Base-by-base conservation (phyloP, 2,888 invertebrate species). In the Leptopilina myrica region DNA sequence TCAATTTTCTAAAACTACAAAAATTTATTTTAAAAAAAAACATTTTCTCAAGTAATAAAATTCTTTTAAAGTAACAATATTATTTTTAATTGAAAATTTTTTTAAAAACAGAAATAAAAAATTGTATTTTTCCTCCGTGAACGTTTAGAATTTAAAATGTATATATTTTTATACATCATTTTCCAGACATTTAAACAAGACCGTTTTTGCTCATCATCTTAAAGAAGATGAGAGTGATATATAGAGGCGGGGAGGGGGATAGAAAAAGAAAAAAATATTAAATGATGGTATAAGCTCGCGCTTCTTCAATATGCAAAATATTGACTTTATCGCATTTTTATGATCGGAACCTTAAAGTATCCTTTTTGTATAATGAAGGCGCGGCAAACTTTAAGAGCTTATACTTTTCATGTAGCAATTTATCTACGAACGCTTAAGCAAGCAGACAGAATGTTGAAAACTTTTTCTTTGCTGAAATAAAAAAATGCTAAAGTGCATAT, bases 331-430 rank as follows among this genome's bases (percentile, higher is more conserved):
- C 67, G 67, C 12, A 26, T 67, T 67, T 49, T 26, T 20, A 26
- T 12, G 67, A 69, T 53, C 26, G 49, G 8, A 8, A 11, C 5
- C 12, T 20, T 20, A 20, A 53, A 56, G 15, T 9, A 56, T 56
- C n/a, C 15, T 73, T 56, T 56, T 73, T 33, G 49, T 53, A 26
- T 56, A 40, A 53, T n/a, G 33, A 73, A 73, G 56, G 56, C 53
- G n/a, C 56, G 53, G n/a, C n/a, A 33, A 73, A 56, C 73, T 56
- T 62, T n/a, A 40, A 56, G 40, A 73, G 73, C 56, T 56, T 26
- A 49, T 49, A 56, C 53, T 56, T 56, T 73, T 73, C 56, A 53
- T 73, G n/a, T 56, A 73, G 56, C 73, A 56, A 73, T 73, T 73
- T 40, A 73, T 73, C 73, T 73, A 53, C 56, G 14, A 73, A 73